phyloP scores from a whole-genome alignment of 2,888 invertebrate species.

The Polylopha cassiicola region DNA sequence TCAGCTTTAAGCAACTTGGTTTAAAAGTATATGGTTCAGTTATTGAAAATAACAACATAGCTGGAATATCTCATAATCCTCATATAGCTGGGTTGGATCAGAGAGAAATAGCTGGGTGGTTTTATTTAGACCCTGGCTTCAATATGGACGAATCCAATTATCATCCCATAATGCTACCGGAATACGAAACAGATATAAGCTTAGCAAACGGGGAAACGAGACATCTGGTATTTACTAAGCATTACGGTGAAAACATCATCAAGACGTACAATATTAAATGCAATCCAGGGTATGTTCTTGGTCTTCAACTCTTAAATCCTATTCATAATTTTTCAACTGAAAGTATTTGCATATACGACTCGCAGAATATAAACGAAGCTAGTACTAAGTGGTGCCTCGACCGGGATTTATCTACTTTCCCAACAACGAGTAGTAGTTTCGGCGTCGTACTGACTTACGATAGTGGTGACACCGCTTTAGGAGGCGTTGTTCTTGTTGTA shows the following conservation, averaged over 20 bases:
- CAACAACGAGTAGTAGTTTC: conserved; percentile 90
- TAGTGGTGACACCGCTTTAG: conserved; percentile 87
- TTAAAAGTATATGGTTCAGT: conserved; percentile 85
- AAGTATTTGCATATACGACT: conserved; percentile 86
- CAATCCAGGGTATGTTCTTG: conserved; percentile 90
- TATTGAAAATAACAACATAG: conserved; percentile 88
- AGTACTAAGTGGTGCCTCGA: conserved; percentile 87
- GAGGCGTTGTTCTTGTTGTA: conserved; percentile 88
- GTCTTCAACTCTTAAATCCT: conserved; percentile 93
- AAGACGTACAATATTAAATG: conserved; percentile 81
- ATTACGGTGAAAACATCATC: conserved; percentile 73
- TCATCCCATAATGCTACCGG: conserved; percentile 84
- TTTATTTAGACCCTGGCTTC: conserved; percentile 82
- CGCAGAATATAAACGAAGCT: conserved; percentile 80
- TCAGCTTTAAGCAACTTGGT: conserved; percentile 92
- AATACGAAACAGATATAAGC: conserved; percentile 78
- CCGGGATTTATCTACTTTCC: conserved; percentile 92
- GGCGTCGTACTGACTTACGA: conserved; percentile 87
- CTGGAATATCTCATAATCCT: conserved; percentile 96
- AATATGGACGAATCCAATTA: conserved; percentile 83
- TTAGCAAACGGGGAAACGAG: conserved; percentile 86
- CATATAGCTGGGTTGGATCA: conserved; percentile 89
- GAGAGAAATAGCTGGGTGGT: conserved; percentile 95
- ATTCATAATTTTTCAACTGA: conserved; percentile 93
- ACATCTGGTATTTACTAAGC: conserved; percentile 85